Evolutionary conservation across 35 echinoderm and acorn worm species (phyloP).

Genomic region (Eucidaris tribuloides): DNA sequence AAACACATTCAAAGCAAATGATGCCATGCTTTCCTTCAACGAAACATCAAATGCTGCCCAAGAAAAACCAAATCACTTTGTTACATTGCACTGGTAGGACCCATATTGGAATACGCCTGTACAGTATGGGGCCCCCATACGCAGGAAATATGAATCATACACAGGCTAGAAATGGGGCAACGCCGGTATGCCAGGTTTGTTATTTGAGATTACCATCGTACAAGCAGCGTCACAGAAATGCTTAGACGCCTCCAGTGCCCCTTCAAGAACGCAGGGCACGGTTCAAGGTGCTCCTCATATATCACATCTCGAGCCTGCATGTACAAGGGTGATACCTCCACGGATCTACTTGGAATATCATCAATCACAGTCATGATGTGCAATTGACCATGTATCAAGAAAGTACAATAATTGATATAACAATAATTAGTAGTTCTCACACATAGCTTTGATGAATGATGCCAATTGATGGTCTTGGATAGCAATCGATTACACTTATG

Average conservation of each 20-base stretch:
- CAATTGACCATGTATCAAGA: too few relatives aligned
- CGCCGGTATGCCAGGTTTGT: neutral
- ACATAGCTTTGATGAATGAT: too few relatives aligned
- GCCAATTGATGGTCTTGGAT: too few relatives aligned
- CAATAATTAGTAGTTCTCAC: too few relatives aligned
- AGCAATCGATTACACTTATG: too few relatives aligned
- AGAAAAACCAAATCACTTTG: neutral
- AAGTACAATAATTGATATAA: too few relatives aligned
- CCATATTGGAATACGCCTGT: neutral
- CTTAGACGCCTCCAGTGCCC: conserved; percentile 18
- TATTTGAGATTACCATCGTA: neutral
- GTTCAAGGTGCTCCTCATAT: too few relatives aligned
- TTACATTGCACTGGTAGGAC: neutral
- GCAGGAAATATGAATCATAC: neutral
- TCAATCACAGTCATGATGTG: too few relatives aligned
- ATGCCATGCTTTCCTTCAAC: conserved; percentile 1
- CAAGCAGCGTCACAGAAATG: conserved; percentile 37
- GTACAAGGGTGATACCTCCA: too few relatives aligned
- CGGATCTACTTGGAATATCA: too few relatives aligned
- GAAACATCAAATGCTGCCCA: conserved; percentile 19
- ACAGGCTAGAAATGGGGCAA: conserved; percentile 29
- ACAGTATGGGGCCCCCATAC: conserved; percentile 12
- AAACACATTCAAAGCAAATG: neutral
- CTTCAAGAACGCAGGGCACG: conserved; percentile 20
- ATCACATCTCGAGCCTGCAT: too few relatives aligned